These are phyloP conservation scores for Sebastes diaconus DNA, from an alignment of 2,797 vertebrate species.

Conservation along the genomic window DNA sequence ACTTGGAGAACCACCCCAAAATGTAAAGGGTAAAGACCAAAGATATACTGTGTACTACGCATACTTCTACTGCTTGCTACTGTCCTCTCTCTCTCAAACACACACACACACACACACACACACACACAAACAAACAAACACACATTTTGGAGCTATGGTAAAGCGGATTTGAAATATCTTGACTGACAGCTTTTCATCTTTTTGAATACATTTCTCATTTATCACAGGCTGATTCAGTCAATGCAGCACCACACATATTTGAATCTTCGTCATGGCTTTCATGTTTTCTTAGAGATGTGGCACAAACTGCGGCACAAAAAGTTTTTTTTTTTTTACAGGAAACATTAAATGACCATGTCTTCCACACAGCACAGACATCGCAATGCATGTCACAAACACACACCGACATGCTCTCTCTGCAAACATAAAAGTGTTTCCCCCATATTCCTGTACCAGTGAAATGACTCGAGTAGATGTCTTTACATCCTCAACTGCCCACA, in stretches of 20 bases:
- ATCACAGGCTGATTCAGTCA: slow-evolving; percentile 5
- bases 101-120: not conserved
- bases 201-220: slow-evolving; percentile 19
- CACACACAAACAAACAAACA: not conserved
- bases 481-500: slow-evolving; percentile 8
- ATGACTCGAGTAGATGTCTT: slow-evolving; percentile 28
- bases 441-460: slow-evolving; percentile 7
- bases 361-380: not conserved
- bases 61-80: no score
- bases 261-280: slow-evolving; percentile 9
- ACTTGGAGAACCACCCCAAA: no score
- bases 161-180: slow-evolving; percentile 33
- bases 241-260: slow-evolving; percentile 3
- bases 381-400: slow-evolving; percentile 7
- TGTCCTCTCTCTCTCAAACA: no score
- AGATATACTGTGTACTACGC: no score
- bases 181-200: slow-evolving; percentile 34
- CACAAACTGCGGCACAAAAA: not conserved
- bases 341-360: slow-evolving; percentile 17
- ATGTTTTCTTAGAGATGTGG: not conserved
- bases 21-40: no score
- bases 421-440: not conserved
- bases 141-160: not conserved
- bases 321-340: not conserved
- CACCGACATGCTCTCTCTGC: not conserved